phyloP scores from a whole-genome alignment of 30 jellyfish, hydroid and myxozoan species.

The Aurelia coerulea region DNA sequence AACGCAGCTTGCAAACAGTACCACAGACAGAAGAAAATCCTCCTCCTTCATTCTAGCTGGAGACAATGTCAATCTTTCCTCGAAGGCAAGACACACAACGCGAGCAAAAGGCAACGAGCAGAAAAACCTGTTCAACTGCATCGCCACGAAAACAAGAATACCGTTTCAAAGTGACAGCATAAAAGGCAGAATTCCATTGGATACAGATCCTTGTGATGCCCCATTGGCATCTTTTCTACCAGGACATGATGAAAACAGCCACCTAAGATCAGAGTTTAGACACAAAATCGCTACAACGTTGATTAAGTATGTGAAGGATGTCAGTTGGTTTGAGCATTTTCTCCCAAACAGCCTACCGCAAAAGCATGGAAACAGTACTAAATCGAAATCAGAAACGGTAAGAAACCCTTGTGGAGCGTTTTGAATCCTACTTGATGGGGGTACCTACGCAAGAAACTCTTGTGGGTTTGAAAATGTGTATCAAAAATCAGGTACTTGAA shows the following conservation, averaged over 20 bases:
- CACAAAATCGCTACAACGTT: background rate
- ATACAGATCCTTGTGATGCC: background rate
- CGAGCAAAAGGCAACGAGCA: background rate
- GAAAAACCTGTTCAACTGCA: constrained; percentile 9
- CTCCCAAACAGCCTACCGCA: background rate
- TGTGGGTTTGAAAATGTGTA: too few relatives aligned
- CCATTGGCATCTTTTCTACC: background rate
- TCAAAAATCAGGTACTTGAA: too few relatives aligned
- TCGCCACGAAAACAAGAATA: constrained; percentile 10
- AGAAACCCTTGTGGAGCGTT: background rate
- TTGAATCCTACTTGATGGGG: too few relatives aligned
- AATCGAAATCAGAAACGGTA: background rate
- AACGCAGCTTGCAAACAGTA: too few relatives aligned
- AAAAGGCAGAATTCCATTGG: background rate
- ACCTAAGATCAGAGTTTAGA: constrained; percentile 2
- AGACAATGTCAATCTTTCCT: constrained; percentile 1
- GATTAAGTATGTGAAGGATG: background rate
- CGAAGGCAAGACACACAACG: background rate
- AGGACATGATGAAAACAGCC: background rate
- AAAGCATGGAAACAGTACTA: background rate
- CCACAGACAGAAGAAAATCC: background rate
- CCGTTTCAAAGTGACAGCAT: background rate
- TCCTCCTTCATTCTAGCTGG: constrained; percentile 13
- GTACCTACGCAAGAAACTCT: too few relatives aligned
- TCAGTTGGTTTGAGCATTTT: background rate